These are phyloP conservation scores for Nymphalis polychloros DNA, from an alignment of 2,888 invertebrate species.

Conservation along the genomic window DNA sequence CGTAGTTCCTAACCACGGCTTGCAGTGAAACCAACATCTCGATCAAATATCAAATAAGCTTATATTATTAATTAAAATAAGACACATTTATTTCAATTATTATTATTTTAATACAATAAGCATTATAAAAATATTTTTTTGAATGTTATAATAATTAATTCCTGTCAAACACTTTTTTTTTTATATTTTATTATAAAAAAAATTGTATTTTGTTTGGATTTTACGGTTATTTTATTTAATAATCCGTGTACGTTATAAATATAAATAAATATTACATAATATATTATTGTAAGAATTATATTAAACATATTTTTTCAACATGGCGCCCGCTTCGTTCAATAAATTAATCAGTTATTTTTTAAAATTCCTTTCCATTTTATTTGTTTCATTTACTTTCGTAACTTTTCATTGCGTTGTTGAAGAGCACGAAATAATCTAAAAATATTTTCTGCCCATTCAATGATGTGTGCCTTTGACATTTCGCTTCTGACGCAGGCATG, in stretches of 20 bases:
- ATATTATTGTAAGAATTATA: neutral
- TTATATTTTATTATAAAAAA: neutral
- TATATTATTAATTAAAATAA: too few species aligned
- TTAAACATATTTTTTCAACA: neutral
- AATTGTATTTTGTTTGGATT: neutral
- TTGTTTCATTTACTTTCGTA: neutral
- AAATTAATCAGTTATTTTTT: neutral
- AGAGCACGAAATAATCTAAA: constrained; percentile 5
- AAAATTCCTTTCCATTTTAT: neutral
- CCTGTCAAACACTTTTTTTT: neutral
- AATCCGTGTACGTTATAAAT: too few species aligned
- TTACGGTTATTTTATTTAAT: neutral
- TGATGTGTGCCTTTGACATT: constrained; percentile 10
- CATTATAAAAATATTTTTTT: too few species aligned
- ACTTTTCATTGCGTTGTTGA: constrained; percentile 2
- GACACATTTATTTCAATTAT: too few species aligned
- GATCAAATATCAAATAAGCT: too few species aligned
- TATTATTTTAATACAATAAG: too few species aligned
- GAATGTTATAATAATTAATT: too few species aligned
- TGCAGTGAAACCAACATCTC: too few species aligned
- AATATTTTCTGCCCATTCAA: neutral
- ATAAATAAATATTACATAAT: neutral
- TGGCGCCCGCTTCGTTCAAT: too few species aligned
- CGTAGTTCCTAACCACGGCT: too few species aligned
- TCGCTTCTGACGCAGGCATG: constrained; percentile 30